Percentiles rank a stretch among this genome's conserved stretches.
phyloP scores from a whole-genome alignment of 2,113 vertebrate genomes.

The Rostratula benghalensis region DNA sequence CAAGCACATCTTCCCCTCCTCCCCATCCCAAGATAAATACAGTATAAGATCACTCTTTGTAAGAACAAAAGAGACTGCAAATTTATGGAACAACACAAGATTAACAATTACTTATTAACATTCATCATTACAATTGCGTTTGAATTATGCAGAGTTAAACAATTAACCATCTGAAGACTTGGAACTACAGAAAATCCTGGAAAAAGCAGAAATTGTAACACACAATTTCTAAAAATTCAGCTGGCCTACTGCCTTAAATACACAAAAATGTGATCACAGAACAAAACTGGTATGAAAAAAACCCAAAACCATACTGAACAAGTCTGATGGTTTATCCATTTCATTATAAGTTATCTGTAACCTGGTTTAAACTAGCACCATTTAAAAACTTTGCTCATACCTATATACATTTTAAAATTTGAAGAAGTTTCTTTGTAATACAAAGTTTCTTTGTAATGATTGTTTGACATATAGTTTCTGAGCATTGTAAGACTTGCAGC shows the following conservation, averaged over 20 bases:
- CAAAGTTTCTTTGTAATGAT: not conserved
- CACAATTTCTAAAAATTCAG: not conserved
- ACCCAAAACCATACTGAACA: not conserved
- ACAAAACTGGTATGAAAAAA: not conserved
- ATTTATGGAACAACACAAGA: not conserved
- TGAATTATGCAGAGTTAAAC: not conserved
- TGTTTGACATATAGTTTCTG: not conserved
- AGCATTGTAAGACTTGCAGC: not conserved
- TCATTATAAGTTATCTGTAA: not conserved
- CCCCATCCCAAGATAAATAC: not conserved
- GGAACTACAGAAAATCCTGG: not conserved
- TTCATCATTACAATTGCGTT: not conserved
- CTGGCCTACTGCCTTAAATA: not conserved
- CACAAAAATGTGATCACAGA: not conserved
- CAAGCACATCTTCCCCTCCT: accelerated
- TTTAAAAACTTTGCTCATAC: not conserved
- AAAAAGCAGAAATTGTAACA: not conserved
- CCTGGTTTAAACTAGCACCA: not conserved
- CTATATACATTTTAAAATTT: not conserved
- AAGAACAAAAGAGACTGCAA: not conserved
- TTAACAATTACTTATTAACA: not conserved
- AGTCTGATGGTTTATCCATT: not conserved
- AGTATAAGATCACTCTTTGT: not conserved
- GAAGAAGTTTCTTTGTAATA: not conserved
- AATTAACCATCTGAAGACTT: not conserved